A percentile compares a stretch with the other conserved stretches of the same genome.
Conservation (phyloP, 2,888 invertebrate species). For the Lithophane ornitopus region DNA sequence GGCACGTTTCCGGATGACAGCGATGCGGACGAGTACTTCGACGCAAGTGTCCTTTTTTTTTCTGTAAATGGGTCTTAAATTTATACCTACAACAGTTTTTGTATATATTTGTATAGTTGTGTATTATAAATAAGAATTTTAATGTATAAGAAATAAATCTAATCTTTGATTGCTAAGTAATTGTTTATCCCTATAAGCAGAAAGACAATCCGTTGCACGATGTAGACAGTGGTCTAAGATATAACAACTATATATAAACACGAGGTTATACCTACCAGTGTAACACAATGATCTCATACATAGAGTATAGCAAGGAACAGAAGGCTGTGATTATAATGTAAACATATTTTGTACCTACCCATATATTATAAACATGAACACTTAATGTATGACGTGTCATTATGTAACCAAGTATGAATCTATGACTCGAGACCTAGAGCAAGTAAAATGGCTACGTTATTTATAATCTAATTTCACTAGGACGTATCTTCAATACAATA, state of each 20-base stretch:
- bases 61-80: too few species aligned
- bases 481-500: background rate
- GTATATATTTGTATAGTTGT: too few species aligned
- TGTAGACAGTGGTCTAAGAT: conserved; percentile 9
- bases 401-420: conserved; percentile 54
- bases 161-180: background rate
- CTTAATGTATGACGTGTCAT: conserved; percentile 59
- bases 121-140: too few species aligned
- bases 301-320: conserved; percentile 65
- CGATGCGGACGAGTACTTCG: too few species aligned
- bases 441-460: background rate
- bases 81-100: too few species aligned
- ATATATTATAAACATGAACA: conserved; percentile 62
- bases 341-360: conserved; percentile 70
- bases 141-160: too few species aligned
- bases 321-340: conserved; percentile 74
- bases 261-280: conserved; percentile 48
- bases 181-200: background rate
- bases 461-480: background rate
- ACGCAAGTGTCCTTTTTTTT: too few species aligned
- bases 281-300: conserved; percentile 76
- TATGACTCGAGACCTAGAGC: conserved; percentile 8
- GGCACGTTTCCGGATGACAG: too few species aligned
- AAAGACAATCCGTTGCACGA: background rate
- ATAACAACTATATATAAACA: conserved; percentile 37